Conservation (phyloP, 2,113 vertebrate genomes). For the Lanius ludovicianus region DNA sequence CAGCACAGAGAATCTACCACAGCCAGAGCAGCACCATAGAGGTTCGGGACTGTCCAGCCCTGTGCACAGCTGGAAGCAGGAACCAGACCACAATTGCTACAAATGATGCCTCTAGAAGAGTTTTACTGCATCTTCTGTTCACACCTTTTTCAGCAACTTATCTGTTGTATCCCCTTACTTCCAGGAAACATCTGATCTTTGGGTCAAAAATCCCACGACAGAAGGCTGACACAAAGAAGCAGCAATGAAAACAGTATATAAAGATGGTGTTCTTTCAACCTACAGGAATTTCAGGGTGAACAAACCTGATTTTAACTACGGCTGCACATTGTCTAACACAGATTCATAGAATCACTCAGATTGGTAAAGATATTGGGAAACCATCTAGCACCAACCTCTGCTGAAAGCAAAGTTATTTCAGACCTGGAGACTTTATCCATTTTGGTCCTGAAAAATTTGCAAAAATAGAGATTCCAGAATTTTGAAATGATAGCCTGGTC, state of each 20-base stretch:
- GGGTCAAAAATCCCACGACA: background rate
- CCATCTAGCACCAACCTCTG: background rate
- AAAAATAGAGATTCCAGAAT: background rate
- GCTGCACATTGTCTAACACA: background rate
- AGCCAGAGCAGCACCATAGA: background rate
- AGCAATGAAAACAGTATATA: background rate
- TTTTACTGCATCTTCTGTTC: background rate
- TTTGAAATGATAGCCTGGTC: background rate
- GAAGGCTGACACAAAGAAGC: background rate
- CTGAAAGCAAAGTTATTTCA: background rate
- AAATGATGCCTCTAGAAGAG: background rate
- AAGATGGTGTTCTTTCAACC: background rate
- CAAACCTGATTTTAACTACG: background rate
- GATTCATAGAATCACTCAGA: background rate
- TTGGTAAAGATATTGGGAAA: background rate
- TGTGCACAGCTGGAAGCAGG: background rate
- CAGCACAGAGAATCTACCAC: background rate
- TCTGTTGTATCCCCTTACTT: background rate
- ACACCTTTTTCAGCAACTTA: background rate
- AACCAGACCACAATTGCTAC: background rate
- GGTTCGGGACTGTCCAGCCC: background rate
- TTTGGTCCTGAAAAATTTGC: background rate
- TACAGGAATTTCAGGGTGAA: background rate
- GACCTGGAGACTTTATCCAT: background rate
- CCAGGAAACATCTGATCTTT: background rate